Evolutionary conservation across 2,888 invertebrate species (phyloP), one percentile per base, ranked within the genome.

Genomic region (Chrysomela aeneicollis): DNA sequence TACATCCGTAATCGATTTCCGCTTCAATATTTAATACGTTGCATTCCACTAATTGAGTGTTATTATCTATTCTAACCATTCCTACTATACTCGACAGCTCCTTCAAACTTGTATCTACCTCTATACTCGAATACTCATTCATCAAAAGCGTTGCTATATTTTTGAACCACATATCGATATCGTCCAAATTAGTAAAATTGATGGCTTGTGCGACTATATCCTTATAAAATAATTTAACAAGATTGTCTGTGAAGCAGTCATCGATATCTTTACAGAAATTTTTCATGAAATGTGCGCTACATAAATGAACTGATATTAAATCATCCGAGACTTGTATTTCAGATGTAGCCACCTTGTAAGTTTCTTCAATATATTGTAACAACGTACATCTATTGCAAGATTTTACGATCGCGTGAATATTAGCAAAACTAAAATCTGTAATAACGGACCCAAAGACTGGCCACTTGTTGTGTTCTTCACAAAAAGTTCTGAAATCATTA

Each of bases 361-460:
- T 49, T 12, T n/a, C 1, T 15, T 21, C 52, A 10, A 60, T 42
- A 52, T 60, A 60, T 21, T 60, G 42, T 12, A 52, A 26, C 8
- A 42, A n/a, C 10, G 51, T 35, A 6, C 32, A n/a, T 18, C 37
- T 18, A 17, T 59, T 59, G 4, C 59, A 59, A 2, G 35, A 30
- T 37, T 59, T 59, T 5, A 35, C 22, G 22, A 59, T 59, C 1
- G 59, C 59, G n/a, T 59, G 42, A n/a, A 59, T 59, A 19, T 59
- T 59, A 2, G 59, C 59, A 12, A 51, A 59, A 8, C 59, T 52
- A n/a, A 51, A 59, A 42, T 59, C 52, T 4, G 59, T 51, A 6
- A 52, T 46, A 1, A 60, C 60, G 2, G 51, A 35, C 35, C 42
- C 22, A 50, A 59, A 59, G 32, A 51, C n/a, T n/a, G n/a, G n/a